These are phyloP conservation scores for Torymus texanus DNA, from an alignment of 2,888 invertebrate genomes.

Conservation along the genomic window DNA sequence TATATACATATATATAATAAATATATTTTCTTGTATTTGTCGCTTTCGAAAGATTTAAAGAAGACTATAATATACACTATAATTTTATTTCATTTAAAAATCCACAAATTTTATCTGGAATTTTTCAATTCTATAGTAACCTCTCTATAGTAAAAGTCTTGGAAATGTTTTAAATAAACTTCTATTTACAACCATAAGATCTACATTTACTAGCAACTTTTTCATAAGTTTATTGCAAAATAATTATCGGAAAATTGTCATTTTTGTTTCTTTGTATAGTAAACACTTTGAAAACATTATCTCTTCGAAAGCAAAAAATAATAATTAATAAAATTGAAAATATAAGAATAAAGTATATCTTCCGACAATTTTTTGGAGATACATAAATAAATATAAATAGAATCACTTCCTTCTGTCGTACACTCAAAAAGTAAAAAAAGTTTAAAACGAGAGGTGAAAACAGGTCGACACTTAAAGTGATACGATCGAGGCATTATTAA, in stretches of 20 bases:
- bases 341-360: not conserved
- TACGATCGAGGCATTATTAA: slow-evolving; percentile 36
- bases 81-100: no score
- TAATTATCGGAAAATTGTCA: no score
- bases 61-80: slow-evolving; percentile 1
- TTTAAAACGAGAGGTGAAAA: not conserved
- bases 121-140: no score
- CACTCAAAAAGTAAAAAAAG: not conserved
- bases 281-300: not conserved
- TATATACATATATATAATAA: not conserved
- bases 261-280: not conserved
- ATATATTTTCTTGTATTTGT: slow-evolving; percentile 12
- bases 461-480: slow-evolving; percentile 22
- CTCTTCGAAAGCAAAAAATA: slow-evolving; percentile 3
- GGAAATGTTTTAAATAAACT: no score
- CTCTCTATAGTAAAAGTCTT: no score
- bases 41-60: slow-evolving; percentile 9
- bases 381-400: not conserved
- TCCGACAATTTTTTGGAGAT: not conserved
- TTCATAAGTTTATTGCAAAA: no score
- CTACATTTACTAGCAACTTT: no score
- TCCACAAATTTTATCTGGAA: no score
- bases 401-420: not conserved
- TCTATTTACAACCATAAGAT: no score
- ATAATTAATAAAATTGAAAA: slow-evolving; percentile 13